Conservation (phyloP, 2,113 vertebrate genomes). For the Onychostruthus taczanowskii region DNA sequence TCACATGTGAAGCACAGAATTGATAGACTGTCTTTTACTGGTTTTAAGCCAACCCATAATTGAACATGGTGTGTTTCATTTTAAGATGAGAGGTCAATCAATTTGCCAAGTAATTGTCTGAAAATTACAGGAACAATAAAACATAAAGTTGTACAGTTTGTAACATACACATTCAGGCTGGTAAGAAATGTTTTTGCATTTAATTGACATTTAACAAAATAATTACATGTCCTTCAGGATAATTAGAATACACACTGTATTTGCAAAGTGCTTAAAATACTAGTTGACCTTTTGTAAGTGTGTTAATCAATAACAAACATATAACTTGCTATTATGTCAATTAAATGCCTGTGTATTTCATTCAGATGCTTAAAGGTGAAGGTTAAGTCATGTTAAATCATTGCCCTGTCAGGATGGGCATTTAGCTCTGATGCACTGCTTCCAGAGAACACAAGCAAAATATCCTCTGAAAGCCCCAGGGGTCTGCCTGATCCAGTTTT, state of each 20-base stretch:
- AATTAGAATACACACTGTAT: conserved; percentile 48
- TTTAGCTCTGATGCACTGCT: background rate
- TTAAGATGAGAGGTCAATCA: conserved; percentile 13
- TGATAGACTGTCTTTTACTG: background rate
- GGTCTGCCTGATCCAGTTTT: background rate
- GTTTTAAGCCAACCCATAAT: background rate
- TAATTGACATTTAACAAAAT: conserved; percentile 68
- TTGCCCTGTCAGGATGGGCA: background rate
- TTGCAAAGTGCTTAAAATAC: conserved; percentile 45
- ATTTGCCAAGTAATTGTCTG: conserved; percentile 36
- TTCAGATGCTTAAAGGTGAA: conserved; percentile 11
- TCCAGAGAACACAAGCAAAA: background rate
- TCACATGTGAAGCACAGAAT: background rate
- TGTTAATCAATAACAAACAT: conserved; percentile 60
- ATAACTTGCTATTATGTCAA: conserved; percentile 28
- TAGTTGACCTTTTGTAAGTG: conserved; percentile 53
- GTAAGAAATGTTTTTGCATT: conserved; percentile 40
- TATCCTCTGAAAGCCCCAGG: background rate
- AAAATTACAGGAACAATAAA: conserved; percentile 22
- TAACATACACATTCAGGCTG: background rate
- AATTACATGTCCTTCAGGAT: conserved; percentile 48
- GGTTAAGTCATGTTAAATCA: conserved; percentile 34
- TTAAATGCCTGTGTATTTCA: background rate
- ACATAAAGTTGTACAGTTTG: background rate
- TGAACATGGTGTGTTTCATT: background rate